Base-by-base conservation (phyloP, 2,113 vertebrate species). In the Corythornis madagascariensis region DNA sequence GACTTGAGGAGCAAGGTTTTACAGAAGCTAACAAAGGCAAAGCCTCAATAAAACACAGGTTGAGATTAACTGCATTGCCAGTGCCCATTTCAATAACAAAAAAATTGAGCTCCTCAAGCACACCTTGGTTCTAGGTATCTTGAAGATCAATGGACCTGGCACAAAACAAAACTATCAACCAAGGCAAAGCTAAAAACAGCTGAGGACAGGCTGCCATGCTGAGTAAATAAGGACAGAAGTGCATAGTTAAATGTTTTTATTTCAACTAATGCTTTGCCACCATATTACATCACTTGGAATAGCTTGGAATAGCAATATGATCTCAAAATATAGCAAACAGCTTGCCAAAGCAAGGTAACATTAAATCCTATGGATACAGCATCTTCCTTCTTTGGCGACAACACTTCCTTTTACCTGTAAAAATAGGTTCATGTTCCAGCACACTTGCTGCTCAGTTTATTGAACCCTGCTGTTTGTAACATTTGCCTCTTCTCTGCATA, bases 341-440 rank as follows among this genome's bases (percentile, higher is more conserved):
- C 96, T 97, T 96, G 96, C 98, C 97, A 97, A 97, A 98, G 97
- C 96, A 96, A 96, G 96, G 97, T 94, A 96, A 96, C 89, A 96
- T 96, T 96, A 97, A 96, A 87, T 96, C 91, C 86, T 96, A 97
- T 85, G 91, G 90, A 96, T 92, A 96, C 85, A 94, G 93, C 83
- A 90, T 91, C 92, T 95, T 94, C 77, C 93, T 93, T 97, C 96
- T 97, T 98, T 97, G 97, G 96, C 92, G 87, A 96, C 91, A 96
- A 69, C 8, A 56, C 84, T 87, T 96, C 74, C 76, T 88, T 95
- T 90, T 92, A 91, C 94, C 96, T 96, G 95, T 96, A 97, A 98
- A 96, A 95, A 95, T 96, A 93, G 82, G 95, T 95, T 83, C 96
- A 59, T 90, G 64, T 94, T 83, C 93, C 94, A 84, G 96, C 90